phyloP scores from a whole-genome alignment of 2,797 vertebrate genomes.

The Peromyscus attwateri region DNA sequence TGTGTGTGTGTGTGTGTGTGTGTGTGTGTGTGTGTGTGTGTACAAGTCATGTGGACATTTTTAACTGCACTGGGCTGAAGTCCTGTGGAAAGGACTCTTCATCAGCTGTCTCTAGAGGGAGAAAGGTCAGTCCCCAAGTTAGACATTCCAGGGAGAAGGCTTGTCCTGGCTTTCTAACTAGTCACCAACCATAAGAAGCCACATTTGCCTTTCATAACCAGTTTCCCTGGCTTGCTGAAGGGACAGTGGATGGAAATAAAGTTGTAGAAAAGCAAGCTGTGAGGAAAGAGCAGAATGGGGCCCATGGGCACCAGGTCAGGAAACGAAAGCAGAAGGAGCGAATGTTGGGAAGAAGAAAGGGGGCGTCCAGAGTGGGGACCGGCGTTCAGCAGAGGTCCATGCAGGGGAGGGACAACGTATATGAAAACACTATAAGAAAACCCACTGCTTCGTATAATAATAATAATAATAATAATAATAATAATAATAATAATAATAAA shows the following conservation, averaged over 20 bases:
- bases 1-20: neutral
- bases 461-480: too few relatives aligned
- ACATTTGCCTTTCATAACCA: slow-evolving; percentile 2
- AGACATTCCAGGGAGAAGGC: neutral
- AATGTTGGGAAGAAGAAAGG: neutral
- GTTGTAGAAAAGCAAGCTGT: slow-evolving; percentile 22
- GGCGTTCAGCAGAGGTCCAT: neutral
- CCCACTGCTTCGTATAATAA: neutral
- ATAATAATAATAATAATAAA: neutral
- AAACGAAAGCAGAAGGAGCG: neutral
- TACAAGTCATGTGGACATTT: slow-evolving; percentile 2
- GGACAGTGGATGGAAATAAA: neutral
- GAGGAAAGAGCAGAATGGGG: slow-evolving; percentile 3
- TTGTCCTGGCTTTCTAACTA: neutral
- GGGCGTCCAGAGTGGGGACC: neutral
- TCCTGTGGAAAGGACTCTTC: neutral
- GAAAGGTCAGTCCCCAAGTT: neutral
- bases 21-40: neutral
- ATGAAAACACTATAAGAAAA: neutral
- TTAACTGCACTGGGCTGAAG: slow-evolving; percentile 21
- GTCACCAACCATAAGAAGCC: neutral
- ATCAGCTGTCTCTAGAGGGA: neutral
- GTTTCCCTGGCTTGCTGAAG: neutral
- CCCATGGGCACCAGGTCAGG: neutral
- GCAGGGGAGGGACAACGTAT: neutral